Conservation (phyloP, 2,888 invertebrate species). For the Oeneis ivallda region DNA sequence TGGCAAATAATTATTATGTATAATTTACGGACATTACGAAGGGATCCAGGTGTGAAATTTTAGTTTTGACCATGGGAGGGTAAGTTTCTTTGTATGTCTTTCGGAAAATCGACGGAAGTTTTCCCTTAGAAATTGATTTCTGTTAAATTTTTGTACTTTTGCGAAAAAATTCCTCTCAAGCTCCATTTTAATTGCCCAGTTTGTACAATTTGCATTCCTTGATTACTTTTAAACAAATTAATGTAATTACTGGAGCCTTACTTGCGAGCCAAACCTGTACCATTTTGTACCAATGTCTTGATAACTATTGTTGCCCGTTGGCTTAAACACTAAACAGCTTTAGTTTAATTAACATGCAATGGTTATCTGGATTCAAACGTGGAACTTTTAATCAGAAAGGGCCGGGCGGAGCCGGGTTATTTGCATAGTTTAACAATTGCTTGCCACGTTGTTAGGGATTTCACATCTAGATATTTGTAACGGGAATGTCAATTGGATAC, state of each 20-base stretch:
- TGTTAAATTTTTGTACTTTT: no score
- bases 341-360: slow-evolving; percentile 62
- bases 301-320: slow-evolving; percentile 43
- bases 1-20: no score
- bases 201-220: background rate
- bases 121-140: no score
- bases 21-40: no score
- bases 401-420: slow-evolving; percentile 48
- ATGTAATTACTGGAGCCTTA: slow-evolving; percentile 14
- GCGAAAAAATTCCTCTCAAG: background rate
- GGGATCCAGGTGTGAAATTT: no score
- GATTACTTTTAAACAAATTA: slow-evolving; percentile 13
- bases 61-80: no score
- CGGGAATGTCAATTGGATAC: slow-evolving; percentile 38
- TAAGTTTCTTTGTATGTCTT: no score
- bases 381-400: slow-evolving; percentile 52
- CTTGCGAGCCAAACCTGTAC: slow-evolving; percentile 26
- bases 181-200: background rate
- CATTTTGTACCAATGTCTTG: slow-evolving; percentile 45
- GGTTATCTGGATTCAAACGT: slow-evolving; percentile 53
- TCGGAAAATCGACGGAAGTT: no score
- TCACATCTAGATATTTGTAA: slow-evolving; percentile 39
- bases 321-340: slow-evolving; percentile 39
- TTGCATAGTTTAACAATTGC: slow-evolving; percentile 77
- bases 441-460: slow-evolving; percentile 62